Conservation (phyloP, 2,888 invertebrate species). For the Chrysotoxum bicinctum region DNA sequence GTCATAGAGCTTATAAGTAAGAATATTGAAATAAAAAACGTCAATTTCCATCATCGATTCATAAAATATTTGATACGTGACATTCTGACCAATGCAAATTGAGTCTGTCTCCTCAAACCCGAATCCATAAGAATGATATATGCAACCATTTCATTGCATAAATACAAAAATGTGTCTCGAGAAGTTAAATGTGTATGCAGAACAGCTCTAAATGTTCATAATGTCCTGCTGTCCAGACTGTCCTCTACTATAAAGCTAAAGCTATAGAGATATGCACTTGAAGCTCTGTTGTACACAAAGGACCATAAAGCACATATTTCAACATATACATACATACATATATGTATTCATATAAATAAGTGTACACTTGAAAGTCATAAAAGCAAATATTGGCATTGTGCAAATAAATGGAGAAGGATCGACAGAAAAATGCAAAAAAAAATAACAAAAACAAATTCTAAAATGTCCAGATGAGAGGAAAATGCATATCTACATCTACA, state of each 20-base stretch:
- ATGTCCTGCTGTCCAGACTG: constrained; percentile 54
- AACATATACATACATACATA: not conserved
- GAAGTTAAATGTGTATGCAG: constrained; percentile 22
- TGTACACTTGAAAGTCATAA: constrained; percentile 40
- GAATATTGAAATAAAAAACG: not conserved
- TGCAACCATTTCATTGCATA: not conserved
- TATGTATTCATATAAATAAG: constrained; percentile 28
- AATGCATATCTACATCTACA: too few relatives aligned
- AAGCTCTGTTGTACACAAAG: constrained; percentile 18
- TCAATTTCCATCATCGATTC: not conserved
- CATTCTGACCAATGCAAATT: constrained; percentile 45
- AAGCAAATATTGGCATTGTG: constrained; percentile 66
- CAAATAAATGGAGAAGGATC: constrained; percentile 61
- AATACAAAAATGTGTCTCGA: constrained; percentile 5
- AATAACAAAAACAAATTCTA: constrained; percentile 43
- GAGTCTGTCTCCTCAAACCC: not conserved
- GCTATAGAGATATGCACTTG: not conserved
- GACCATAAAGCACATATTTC: constrained; percentile 5
- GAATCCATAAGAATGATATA: not conserved
- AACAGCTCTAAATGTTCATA: constrained; percentile 43
- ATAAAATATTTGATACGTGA: constrained; percentile 34
- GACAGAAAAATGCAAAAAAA: constrained; percentile 25
- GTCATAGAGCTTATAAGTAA: not conserved
- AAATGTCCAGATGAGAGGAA: constrained; percentile 57
- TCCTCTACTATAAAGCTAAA: constrained; percentile 3